These are phyloP conservation scores for Lycia hirtaria DNA, from an alignment of 2,888 invertebrate genomes.

Conservation along the genomic window DNA sequence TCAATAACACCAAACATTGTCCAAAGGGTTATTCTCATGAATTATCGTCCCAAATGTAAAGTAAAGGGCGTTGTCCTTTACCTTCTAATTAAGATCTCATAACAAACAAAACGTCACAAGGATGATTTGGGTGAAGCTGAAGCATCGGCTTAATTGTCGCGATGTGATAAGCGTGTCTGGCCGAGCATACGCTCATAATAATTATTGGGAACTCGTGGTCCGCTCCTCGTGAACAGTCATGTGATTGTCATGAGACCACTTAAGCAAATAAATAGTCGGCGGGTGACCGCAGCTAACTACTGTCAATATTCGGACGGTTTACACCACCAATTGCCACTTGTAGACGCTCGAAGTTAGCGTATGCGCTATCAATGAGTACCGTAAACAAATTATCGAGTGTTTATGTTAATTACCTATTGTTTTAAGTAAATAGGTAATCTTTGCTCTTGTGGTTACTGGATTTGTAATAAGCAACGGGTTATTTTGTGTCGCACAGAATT, in stretches of 20 bases:
- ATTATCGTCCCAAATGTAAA: conserved; percentile 20
- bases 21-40: conserved; percentile 14
- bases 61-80: conserved; percentile 68
- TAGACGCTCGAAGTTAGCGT: conserved; percentile 1
- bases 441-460: too few relatives aligned
- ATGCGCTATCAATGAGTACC: conserved; percentile 2
- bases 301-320: conserved; percentile 62
- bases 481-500: too few relatives aligned
- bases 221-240: conserved; percentile 76
- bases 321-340: conserved; percentile 22
- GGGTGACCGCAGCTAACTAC: conserved; percentile 59
- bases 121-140: conserved; percentile 60
- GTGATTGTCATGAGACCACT: conserved; percentile 82
- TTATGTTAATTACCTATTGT: background rate
- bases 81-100: conserved; percentile 57
- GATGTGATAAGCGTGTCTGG: conserved; percentile 60
- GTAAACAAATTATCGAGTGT: conserved; percentile 1
- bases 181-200: conserved; percentile 55
- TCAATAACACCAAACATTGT: background rate
- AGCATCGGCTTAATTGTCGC: conserved; percentile 62
- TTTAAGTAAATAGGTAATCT: background rate
- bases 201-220: conserved; percentile 78
- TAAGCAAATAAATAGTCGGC: conserved; percentile 78
- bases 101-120: conserved; percentile 57
- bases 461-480: too few relatives aligned